Evolutionary conservation across 2,888 invertebrate species (phyloP).

Genomic region (Crematogaster levior): DNA sequence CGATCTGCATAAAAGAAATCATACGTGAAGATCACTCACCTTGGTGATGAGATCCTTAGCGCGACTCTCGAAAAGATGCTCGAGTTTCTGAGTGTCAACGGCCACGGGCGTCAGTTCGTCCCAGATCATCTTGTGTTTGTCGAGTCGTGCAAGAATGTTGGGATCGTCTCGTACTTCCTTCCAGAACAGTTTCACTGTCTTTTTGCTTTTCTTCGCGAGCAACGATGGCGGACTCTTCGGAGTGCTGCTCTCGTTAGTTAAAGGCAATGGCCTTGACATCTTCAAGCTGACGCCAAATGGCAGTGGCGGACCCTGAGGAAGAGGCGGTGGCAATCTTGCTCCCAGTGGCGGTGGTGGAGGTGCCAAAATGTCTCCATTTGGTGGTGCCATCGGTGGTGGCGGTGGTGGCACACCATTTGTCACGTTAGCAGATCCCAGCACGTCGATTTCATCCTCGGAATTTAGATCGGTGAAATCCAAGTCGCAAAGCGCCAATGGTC

Average conservation of each 20-base stretch:
- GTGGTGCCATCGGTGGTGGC: conserved; percentile 91
- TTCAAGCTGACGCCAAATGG: conserved; percentile 83
- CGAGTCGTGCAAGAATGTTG: conserved; percentile 88
- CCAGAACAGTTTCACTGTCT: conserved; percentile 99
- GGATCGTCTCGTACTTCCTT: conserved; percentile 95
- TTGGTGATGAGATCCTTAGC: conserved; percentile 98
- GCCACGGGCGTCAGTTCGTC: conserved; percentile 94
- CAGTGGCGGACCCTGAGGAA: conserved; percentile 85
- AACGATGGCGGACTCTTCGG: conserved; percentile 81
- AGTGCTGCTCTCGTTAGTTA: conserved; percentile 69
- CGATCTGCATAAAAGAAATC: conserved; percentile 26
- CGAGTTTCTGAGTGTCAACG: conserved; percentile 96
- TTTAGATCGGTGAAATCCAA: conserved; percentile 98
- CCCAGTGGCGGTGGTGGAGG: conserved; percentile 86
- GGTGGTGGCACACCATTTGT: conserved; percentile 91
- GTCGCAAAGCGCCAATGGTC: conserved; percentile 95
- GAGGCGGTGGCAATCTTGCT: conserved; percentile 85
- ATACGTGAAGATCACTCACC: conserved; percentile 87
- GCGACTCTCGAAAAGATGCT: conserved; percentile 98
- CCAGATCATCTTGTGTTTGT: conserved; percentile 91
- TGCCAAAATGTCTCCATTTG: conserved; percentile 85
- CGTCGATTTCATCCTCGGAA: conserved; percentile 95
- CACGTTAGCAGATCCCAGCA: conserved; percentile 89
- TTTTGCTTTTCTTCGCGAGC: conserved; percentile 93
- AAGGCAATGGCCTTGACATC: conserved; percentile 69